Evolutionary conservation across 1,140 invertebrate genomes (phyloP).

Genomic region (Habropoda laboriosa): DNA sequence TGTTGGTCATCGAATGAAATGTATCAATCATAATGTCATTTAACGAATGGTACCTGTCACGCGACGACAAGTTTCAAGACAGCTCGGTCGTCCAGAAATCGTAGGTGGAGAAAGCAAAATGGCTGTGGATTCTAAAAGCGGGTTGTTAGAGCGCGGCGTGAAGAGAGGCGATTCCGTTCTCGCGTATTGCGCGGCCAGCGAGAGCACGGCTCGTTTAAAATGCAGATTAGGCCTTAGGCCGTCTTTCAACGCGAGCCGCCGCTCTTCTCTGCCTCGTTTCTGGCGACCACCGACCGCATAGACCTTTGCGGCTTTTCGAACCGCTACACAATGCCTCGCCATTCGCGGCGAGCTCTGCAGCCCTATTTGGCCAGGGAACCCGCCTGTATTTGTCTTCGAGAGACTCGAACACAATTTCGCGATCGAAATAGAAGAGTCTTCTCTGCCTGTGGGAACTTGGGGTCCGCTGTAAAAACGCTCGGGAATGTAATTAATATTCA

Average conservation of each 20-base stretch:
- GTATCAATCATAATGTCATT: too few species aligned
- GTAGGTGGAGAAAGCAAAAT: background rate
- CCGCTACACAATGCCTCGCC: slow-evolving; percentile 32
- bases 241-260: slow-evolving; percentile 56
- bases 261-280: slow-evolving; percentile 1
- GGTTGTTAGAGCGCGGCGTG: too few species aligned
- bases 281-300: slow-evolving; percentile 34
- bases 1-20: too few species aligned
- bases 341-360: slow-evolving; percentile 57
- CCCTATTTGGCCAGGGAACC: slow-evolving; percentile 46
- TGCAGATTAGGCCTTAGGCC: slow-evolving; percentile 66
- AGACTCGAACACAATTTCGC: slow-evolving; percentile 28
- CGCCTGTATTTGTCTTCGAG: slow-evolving; percentile 1
- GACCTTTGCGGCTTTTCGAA: slow-evolving; percentile 36
- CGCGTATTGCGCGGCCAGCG: slow-evolving; percentile 7
- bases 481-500: too few species aligned
- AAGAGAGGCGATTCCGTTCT: slow-evolving; percentile 28
- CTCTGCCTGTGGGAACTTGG: background rate
- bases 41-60: too few species aligned
- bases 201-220: slow-evolving; percentile 68
- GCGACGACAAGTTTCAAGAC: too few species aligned
- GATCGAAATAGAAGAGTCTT: background rate
- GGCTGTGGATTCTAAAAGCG: background rate
- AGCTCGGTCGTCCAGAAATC: background rate
- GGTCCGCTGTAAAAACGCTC: too few species aligned